phyloP scores from a whole-genome alignment of 2,113 vertebrate genomes.

The Xenopus borealis region DNA sequence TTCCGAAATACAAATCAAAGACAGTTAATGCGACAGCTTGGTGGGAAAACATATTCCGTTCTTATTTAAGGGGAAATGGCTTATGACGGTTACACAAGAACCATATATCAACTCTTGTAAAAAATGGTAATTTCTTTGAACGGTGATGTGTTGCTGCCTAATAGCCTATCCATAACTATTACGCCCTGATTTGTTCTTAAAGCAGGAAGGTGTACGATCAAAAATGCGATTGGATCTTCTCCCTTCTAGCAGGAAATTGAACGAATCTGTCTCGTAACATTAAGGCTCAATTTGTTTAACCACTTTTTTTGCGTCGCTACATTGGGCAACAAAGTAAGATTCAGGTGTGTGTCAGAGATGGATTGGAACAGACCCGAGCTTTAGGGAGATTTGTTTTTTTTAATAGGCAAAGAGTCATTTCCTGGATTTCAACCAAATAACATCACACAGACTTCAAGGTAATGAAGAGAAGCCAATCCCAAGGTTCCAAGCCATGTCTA shows the following conservation, averaged over 20 bases:
- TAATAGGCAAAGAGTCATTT: too few species aligned
- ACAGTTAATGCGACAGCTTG: conserved; percentile 49
- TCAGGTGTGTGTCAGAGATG: not conserved
- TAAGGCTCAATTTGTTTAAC: not conserved
- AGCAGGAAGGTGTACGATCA: conserved; percentile 37
- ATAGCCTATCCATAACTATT: conserved; percentile 48
- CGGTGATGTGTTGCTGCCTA: conserved; percentile 49
- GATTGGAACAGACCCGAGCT: not conserved
- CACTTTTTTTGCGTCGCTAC: not conserved
- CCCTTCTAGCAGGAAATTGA: conserved; percentile 49
- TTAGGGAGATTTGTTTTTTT: too few species aligned
- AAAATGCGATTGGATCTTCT: conserved; percentile 45
- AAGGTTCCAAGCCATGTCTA: too few species aligned
- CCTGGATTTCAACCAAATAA: too few species aligned
- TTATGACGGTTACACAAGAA: conserved; percentile 43
- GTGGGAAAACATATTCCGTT: conserved; percentile 54
- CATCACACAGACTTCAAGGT: too few species aligned
- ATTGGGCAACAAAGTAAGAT: not conserved
- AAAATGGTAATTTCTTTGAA: conserved; percentile 45
- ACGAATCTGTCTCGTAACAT: conserved; percentile 39
- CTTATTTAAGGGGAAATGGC: conserved; percentile 57
- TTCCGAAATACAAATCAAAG: conserved; percentile 54
- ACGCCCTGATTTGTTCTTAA: conserved; percentile 49
- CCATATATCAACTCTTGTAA: conserved; percentile 48
- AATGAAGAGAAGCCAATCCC: too few species aligned